Base-by-base conservation (phyloP, 2,888 invertebrate species). In the Bhutanitis thaidina region DNA sequence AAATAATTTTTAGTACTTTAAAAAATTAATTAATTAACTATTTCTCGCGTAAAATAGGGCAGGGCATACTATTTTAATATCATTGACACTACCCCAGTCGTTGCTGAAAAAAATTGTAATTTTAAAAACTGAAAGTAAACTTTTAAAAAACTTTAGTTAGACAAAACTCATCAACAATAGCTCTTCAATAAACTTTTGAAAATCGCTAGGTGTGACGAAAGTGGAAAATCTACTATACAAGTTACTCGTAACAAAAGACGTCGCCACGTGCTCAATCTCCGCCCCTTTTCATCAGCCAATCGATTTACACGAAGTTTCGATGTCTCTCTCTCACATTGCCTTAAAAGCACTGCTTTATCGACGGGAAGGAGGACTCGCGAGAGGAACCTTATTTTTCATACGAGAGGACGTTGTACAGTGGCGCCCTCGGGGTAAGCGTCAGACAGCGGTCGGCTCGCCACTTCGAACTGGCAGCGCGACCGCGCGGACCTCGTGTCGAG, bases 211-310 rank as follows among this genome's bases (percentile, higher is more conserved):
- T 69, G 69, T 71, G 66, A 67, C 68, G 72, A 77, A 67, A 69
- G 67, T 69, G 71, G 71, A 74, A 34, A 67, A 68, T 64, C 65
- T 70, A 67, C 66, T 67, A 59, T 71, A 70, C 65, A 65, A 61
- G 65, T 63, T 70, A 66, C 67, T 69, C 67, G 56, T 71, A 65
- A 73, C 73, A 76, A 75, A 71, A 71, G 70, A 62, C 58, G 57
- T 57, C 54, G 74, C 87, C 87, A 88, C 87, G 88, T 88, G 88
- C 78, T 87, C 66, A 56, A 56, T 71, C 71, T 80, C 85, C 87
- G 80, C 88, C 88, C 81, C 77, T 78, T 85, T 79, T 65, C 56
- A 65, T 60, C 75, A 70, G 71, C 88, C 88, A 89, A 89, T 88
- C 87, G 87, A 86, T 86, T 82, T 71, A 56, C 77, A 55, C 68